These are phyloP conservation scores for Protophormia terraenovae DNA, from an alignment of 2,888 invertebrate genomes.

Conservation along the genomic window DNA sequence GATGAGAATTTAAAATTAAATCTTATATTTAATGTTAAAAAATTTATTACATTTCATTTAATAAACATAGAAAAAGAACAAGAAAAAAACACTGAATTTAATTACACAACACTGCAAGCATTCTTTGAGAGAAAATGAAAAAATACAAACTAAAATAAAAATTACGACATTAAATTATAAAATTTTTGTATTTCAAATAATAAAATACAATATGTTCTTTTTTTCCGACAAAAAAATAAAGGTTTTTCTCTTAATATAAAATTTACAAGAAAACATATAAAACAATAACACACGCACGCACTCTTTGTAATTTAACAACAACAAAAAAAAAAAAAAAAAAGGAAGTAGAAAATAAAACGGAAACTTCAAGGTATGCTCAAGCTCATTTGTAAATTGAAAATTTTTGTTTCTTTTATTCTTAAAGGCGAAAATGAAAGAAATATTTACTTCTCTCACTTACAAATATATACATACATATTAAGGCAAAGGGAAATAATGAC, in stretches of 20 bases:
- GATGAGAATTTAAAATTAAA: conserved; percentile 34
- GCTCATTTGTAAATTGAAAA: conserved; percentile 62
- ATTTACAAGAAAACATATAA: conserved; percentile 25
- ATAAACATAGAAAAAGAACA: not conserved
- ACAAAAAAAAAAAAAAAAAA: not conserved
- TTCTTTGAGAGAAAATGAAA: not conserved
- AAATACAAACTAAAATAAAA: conserved; percentile 5
- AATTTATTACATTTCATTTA: conserved; percentile 52
- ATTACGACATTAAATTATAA: conserved; percentile 47
- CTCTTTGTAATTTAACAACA: no score
- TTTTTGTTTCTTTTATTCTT: conserved; percentile 61
- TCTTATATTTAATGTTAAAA: conserved; percentile 43
- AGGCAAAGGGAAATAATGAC: not conserved
- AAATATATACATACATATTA: conserved; percentile 63
- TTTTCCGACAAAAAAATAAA: not conserved
- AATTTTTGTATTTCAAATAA: conserved; percentile 48
- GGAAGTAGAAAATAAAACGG: conserved; percentile 27
- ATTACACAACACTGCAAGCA: conserved; percentile 55
- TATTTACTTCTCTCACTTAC: conserved; percentile 44
- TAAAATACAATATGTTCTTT: conserved; percentile 29
- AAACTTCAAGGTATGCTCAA: conserved; percentile 60
- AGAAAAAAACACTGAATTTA: conserved; percentile 49
- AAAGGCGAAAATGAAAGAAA: conserved; percentile 58
- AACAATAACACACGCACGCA: conserved; percentile 3
- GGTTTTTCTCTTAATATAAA: not conserved